phyloP scores from a whole-genome alignment of 2,113 vertebrate genomes.

The Trogon surrucura region DNA sequence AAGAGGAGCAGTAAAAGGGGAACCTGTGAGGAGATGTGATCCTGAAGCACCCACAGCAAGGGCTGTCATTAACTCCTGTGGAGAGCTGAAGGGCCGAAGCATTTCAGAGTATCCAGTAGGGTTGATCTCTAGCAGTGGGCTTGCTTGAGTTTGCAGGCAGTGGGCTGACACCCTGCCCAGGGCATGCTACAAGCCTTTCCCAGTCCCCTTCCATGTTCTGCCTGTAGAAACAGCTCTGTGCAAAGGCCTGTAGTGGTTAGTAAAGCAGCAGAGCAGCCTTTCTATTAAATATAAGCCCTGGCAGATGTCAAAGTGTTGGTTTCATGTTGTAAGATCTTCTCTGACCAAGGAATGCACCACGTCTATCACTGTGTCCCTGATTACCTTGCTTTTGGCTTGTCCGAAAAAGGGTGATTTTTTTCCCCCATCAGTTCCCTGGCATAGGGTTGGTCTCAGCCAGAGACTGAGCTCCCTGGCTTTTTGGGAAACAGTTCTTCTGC shows the following conservation, averaged over 20 bases:
- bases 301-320: not conserved
- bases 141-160: rapidly evolving
- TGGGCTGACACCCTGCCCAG: not conserved
- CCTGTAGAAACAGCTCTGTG: not conserved
- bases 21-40: not conserved
- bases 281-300: not conserved
- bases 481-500: not conserved
- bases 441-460: not conserved
- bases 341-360: not conserved
- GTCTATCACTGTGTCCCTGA: not conserved
- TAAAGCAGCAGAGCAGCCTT: not conserved
- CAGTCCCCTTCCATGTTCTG: not conserved
- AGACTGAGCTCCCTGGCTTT: not conserved
- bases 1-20: not conserved
- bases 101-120: rapidly evolving
- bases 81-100: not conserved
- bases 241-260: not conserved
- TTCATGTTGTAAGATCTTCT: not conserved
- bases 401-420: not conserved
- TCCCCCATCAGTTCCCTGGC: not conserved
- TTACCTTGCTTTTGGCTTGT: not conserved
- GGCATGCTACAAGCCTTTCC: not conserved
- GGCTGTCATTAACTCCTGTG: not conserved
- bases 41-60: not conserved
- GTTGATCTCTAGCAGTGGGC: not conserved